Evolutionary conservation across 2,888 invertebrate species (phyloP), one percentile per base, ranked within the genome.

Genomic region (Aleiodes alternator): DNA sequence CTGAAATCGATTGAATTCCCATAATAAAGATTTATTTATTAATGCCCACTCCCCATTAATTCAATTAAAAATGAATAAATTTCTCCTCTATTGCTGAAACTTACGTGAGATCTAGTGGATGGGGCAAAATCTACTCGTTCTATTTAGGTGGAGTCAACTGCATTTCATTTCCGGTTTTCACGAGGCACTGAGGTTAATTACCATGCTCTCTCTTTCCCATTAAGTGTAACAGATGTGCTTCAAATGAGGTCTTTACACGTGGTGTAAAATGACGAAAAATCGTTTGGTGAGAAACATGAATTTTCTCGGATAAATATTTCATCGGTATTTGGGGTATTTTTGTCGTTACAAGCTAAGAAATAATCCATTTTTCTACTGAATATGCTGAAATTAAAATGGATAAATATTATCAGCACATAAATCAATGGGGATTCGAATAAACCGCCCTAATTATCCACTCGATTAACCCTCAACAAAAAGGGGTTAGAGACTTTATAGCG

Each of bases 131-230:
- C 11, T 8, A 43, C 11, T 43, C 43, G 43, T 43, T 43, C 43
- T 73, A 69, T 76, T n/a, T 7, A n/a, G 16, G 14, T 55, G 14
- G 51, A 69, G 73, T 72, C 77, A 77, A 64, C 48, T 38, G 12
- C 31, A 59, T 77, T 79, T 80, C 78, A 80, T 79, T 82, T 82
- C 80, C 80, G 51, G 55, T 16, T 69, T 78, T 72, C 70, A 56
- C 73, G 79, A 86, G 84, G 84, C 85, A 84, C 84, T 82, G 83
- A 84, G 82, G 83, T 85, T 86, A 86, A 87, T 86, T 85, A 83
- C 81, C 83, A 81, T 77, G 43, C 43, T 43, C 43, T 11, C 43
- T 43, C 82, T 85, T 86, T 85, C 84, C 84, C 85, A 85, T 86
- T 83, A 85, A 82, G 83, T 85, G 84, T 84, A 72, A 57, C 72